A percentile compares a stretch with the other conserved stretches of the same genome.
These are phyloP conservation scores for Ectobius pallidus DNA, from an alignment of 2,888 invertebrate genomes.

Conservation along the genomic window DNA sequence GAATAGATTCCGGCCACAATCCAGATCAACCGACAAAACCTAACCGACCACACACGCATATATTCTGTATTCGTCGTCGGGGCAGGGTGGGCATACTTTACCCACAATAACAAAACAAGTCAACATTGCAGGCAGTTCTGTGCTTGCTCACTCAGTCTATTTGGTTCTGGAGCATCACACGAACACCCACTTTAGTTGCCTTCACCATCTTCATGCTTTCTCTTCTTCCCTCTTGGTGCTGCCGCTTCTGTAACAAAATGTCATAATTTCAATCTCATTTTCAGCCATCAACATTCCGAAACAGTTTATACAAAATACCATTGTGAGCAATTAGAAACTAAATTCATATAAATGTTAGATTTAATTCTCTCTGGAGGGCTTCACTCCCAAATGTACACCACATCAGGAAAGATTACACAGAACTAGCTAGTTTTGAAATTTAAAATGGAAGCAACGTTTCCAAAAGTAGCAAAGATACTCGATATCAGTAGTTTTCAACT, in stretches of 20 bases:
- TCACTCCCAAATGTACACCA: too few species aligned
- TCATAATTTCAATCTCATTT: too few species aligned
- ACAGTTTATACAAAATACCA: too few species aligned
- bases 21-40: slow-evolving; percentile 28
- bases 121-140: slow-evolving; percentile 22
- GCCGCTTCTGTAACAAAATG: slow-evolving; percentile 55
- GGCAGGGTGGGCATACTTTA: slow-evolving; percentile 15
- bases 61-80: background rate
- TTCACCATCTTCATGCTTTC: slow-evolving; percentile 70
- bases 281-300: too few species aligned
- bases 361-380: too few species aligned
- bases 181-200: slow-evolving; percentile 28
- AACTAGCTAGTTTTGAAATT: too few species aligned
- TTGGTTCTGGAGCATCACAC: slow-evolving; percentile 19
- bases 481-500: too few species aligned
- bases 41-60: slow-evolving; percentile 14
- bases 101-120: slow-evolving; percentile 30
- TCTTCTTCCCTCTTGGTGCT: slow-evolving; percentile 71
- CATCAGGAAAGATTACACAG: too few species aligned
- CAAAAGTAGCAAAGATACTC: too few species aligned
- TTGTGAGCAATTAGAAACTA: too few species aligned
- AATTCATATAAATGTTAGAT: too few species aligned
- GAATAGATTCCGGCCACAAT: slow-evolving; percentile 13
- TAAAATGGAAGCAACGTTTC: too few species aligned
- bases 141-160: slow-evolving; percentile 8